A percentile compares a stretch with the other conserved stretches of the same genome.
phyloP scores from a whole-genome alignment of 2,797 vertebrate species.

The Peromyscus melanophrys region DNA sequence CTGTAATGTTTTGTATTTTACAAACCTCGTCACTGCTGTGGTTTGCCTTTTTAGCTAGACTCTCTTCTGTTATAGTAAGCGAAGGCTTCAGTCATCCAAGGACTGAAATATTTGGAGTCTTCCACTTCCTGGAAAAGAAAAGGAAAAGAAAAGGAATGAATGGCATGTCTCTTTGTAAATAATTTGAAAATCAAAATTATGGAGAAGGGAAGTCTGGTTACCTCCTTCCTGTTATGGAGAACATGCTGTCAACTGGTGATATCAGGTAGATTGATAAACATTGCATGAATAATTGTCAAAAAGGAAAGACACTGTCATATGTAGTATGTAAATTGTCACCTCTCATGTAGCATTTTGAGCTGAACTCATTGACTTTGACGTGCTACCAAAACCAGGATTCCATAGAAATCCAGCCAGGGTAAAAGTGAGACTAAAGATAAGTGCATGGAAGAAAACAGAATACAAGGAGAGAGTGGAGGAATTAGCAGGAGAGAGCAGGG shows the following conservation, averaged over 20 bases:
- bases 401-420: not conserved
- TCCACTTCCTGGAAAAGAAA: not conserved
- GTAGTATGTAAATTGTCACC: conserved; percentile 46
- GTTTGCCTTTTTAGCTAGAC: conserved; percentile 12
- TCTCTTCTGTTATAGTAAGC: conserved; percentile 22
- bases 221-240: not conserved
- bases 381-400: not conserved
- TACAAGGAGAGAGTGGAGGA: too few relatives aligned
- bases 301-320: conserved; percentile 12
- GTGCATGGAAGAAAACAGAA: not conserved
- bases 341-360: conserved; percentile 17
- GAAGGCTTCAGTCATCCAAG: not conserved
- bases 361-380: conserved; percentile 50
- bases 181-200: not conserved
- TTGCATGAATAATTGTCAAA: not conserved
- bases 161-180: conserved; percentile 50
- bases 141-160: conserved; percentile 24
- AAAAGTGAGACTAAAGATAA: not conserved
- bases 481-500: not conserved
- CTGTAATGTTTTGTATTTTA: conserved; percentile 59
- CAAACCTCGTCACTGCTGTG: conserved; percentile 59
- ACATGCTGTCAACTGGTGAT: not conserved
- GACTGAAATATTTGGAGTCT: conserved; percentile 41
- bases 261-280: conserved; percentile 23
- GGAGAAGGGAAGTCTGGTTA: not conserved